These are phyloP conservation scores for Drosophila ficusphila DNA, from an alignment of 1,140 invertebrate species.

Conservation along the genomic window DNA sequence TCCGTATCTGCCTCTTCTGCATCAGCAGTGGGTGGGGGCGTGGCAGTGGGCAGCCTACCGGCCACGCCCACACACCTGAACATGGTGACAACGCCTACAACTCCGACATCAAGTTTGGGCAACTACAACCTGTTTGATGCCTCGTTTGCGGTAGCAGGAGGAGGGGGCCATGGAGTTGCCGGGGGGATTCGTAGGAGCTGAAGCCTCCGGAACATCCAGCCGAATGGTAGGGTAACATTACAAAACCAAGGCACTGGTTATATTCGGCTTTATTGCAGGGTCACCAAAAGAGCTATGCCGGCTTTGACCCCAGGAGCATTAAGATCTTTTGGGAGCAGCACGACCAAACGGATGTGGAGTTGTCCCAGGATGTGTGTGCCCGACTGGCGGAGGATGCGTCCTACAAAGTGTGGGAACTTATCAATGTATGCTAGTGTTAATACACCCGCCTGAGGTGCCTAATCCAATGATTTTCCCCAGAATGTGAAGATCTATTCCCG, in stretches of 20 bases:
- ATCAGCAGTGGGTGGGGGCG: constrained; percentile 1
- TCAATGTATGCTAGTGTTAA: constrained; percentile 58
- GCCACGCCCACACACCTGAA: constrained; percentile 59
- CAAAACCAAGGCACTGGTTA: too few species aligned
- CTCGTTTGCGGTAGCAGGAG: constrained; percentile 54
- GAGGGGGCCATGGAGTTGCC: constrained; percentile 21
- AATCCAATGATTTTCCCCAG: constrained; percentile 22
- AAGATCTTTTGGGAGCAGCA: constrained; percentile 84
- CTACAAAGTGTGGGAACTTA: constrained; percentile 82
- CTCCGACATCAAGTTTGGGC: constrained; percentile 54
- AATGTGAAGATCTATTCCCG: constrained; percentile 79
- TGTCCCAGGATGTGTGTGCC: constrained; percentile 75
- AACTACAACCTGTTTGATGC: constrained; percentile 73
- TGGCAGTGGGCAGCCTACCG: constrained; percentile 49
- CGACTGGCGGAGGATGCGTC: constrained; percentile 80
- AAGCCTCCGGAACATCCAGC: constrained; percentile 32
- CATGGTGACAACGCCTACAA: constrained; percentile 70
- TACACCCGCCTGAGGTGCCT: background rate
- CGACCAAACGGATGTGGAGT: constrained; percentile 79
- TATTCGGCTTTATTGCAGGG: constrained; percentile 11
- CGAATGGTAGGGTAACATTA: constrained; percentile 16
- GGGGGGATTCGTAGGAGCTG: constrained; percentile 4
- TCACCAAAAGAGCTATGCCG: constrained; percentile 76
- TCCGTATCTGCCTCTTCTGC: constrained; percentile 10
- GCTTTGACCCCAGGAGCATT: constrained; percentile 72